Base-by-base conservation (phyloP, 2,888 invertebrate species). In the Deilephila elpenor region DNA sequence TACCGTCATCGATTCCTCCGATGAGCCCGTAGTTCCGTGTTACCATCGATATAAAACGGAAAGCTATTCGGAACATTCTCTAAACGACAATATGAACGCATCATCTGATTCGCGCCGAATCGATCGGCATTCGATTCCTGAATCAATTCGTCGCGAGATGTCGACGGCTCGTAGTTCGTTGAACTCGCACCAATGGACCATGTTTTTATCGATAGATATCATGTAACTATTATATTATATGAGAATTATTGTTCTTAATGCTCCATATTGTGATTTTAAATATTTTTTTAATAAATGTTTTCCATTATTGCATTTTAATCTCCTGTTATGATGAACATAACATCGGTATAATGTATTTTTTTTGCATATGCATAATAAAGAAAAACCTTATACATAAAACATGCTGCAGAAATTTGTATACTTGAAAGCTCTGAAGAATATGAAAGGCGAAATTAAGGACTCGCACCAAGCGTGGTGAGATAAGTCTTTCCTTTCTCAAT, bases 91-190 rank as follows among this genome's bases (percentile, higher is more conserved):
- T 44, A 73, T 59, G 29, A 51, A 61, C 67, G 61, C 67, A 67
- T 73, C 72, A 67, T 17, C 25, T 61, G 67, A 71, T 74, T 71
- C 74, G 71, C 64, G 60, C 79, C 86, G 84, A 87, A 85, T 86
- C 85, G 86, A 86, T 85, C 84, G 84, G 86, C 88, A 91, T 92
- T 91, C 89, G 90, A 90, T 89, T 86, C 88, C 83, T 81, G 88
- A 90, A 93, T 91, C 89, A 86, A 91, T 92, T 91, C 91, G 91
- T 86, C 77, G 77, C 85, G 87, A 87, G 85, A 80, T 82, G 81
- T 78, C 82, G 80, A 53, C 80, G 80, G 79, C 78, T 75, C 78
- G 77, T 71, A 77, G 87, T 79, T 77, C 83, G 78, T 75, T 79
- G 82, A 84, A 82, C 87, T 78, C 73, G 11, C 25, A 64, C 56